Percentiles rank a stretch among this genome's conserved stretches.
These are phyloP conservation scores for Stenopsyche tienmushanensis DNA, from an alignment of 1,140 invertebrate species.

Conservation along the genomic window DNA sequence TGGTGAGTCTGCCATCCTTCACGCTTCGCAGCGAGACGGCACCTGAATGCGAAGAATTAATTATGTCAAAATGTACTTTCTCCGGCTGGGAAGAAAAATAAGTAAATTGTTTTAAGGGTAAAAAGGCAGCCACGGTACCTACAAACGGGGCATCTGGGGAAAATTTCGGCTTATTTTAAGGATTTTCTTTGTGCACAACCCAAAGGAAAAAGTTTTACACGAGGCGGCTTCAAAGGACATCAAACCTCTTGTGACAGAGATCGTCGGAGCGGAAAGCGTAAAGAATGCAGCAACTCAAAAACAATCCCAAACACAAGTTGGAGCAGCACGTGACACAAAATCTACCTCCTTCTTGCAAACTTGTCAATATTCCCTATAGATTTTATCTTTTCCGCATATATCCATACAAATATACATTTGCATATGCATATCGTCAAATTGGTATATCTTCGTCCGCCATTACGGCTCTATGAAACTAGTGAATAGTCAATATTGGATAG, in stretches of 20 bases:
- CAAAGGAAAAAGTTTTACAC: constrained; percentile 7
- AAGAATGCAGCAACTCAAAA: constrained; percentile 30
- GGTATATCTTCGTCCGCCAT: neutral
- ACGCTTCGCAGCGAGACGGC: too few relatives aligned
- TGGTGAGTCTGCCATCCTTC: too few relatives aligned
- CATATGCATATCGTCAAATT: neutral
- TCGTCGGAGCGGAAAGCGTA: constrained; percentile 30
- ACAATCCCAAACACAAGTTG: constrained; percentile 13
- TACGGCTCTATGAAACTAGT: too few relatives aligned
- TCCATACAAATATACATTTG: neutral
- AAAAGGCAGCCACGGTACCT: neutral
- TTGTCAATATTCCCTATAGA: too few relatives aligned
- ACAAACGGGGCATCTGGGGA: neutral
- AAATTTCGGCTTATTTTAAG: constrained; percentile 26
- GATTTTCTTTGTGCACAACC: constrained; percentile 7
- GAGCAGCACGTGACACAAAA: neutral
- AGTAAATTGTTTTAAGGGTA: neutral
- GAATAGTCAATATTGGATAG: too few relatives aligned
- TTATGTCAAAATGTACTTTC: neutral
- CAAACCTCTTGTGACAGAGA: constrained; percentile 26
- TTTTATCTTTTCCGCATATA: neutral
- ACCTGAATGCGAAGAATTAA: neutral
- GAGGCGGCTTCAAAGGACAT: constrained; percentile 22
- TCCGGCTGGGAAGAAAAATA: neutral
- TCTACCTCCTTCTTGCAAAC: too few relatives aligned